phyloP scores from a whole-genome alignment of 2,888 invertebrate species.

The Empis livida region DNA sequence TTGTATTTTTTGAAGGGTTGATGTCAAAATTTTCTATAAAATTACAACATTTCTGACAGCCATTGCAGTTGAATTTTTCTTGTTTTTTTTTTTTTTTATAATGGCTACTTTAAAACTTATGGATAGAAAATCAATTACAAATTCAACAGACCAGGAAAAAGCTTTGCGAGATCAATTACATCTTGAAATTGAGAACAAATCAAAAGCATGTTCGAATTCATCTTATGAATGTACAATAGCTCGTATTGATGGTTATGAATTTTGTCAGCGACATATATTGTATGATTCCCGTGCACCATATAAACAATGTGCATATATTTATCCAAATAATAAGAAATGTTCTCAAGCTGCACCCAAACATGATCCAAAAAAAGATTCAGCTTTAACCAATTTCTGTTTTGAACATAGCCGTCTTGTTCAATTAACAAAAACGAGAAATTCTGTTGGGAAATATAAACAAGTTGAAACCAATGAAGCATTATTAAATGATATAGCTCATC shows the following conservation, averaged over 20 bases:
- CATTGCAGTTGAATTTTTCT: no score
- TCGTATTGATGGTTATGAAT: constrained; percentile 57
- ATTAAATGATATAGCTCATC: constrained; percentile 50
- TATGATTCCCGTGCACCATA: constrained; percentile 74
- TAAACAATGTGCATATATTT: constrained; percentile 62
- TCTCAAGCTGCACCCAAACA: constrained; percentile 60
- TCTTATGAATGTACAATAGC: constrained; percentile 54
- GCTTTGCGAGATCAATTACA: constrained; percentile 41
- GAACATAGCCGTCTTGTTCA: constrained; percentile 57
- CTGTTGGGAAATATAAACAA: constrained; percentile 44
- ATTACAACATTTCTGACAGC: no score
- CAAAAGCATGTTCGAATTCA: constrained; percentile 47
- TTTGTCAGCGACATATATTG: constrained; percentile 72
- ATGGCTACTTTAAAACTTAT: constrained; percentile 11
- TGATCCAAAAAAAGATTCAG: constrained; percentile 56
- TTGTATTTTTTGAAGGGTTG: no score
- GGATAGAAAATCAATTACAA: constrained; percentile 24
- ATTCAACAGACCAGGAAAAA: constrained; percentile 34
- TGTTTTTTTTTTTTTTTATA: no score
- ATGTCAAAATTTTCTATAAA: neutral
- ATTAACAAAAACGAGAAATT: constrained; percentile 45
- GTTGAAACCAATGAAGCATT: constrained; percentile 54
- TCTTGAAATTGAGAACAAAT: constrained; percentile 47
- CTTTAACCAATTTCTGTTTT: constrained; percentile 47
- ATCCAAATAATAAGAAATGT: constrained; percentile 57